Conservation (phyloP, 2,113 vertebrate species). For the Campylomormyrus numenius region DNA sequence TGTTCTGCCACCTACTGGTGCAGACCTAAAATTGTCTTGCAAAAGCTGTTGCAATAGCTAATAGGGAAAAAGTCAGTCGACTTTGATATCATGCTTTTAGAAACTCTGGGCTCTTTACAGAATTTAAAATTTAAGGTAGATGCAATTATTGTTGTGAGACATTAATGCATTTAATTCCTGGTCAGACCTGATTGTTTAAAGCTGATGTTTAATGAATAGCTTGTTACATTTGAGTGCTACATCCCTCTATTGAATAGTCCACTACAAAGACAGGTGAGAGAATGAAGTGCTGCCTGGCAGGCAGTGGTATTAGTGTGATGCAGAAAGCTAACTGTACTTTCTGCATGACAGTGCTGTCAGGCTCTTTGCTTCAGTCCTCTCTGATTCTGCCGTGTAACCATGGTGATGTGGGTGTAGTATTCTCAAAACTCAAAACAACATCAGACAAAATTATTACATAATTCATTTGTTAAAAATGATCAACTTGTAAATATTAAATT, state of each 20-base stretch:
- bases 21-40: background rate
- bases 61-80: background rate
- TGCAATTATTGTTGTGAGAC: background rate
- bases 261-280: background rate
- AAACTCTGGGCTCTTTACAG: background rate
- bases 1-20: background rate
- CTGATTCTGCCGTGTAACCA: background rate
- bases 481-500: no score
- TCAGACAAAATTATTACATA: background rate
- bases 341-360: background rate
- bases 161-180: background rate
- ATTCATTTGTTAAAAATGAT: background rate
- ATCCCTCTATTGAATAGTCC: background rate
- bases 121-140: background rate
- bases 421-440: background rate
- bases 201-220: background rate
- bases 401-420: background rate
- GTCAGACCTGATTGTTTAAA: background rate
- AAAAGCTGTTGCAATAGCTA: background rate
- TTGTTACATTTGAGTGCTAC: background rate
- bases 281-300: background rate
- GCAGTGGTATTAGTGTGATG: background rate
- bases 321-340: background rate
- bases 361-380: background rate
- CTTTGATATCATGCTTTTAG: background rate